Conservation (phyloP, 2,888 invertebrate genomes). For the Chaitophorus viminalis region DNA sequence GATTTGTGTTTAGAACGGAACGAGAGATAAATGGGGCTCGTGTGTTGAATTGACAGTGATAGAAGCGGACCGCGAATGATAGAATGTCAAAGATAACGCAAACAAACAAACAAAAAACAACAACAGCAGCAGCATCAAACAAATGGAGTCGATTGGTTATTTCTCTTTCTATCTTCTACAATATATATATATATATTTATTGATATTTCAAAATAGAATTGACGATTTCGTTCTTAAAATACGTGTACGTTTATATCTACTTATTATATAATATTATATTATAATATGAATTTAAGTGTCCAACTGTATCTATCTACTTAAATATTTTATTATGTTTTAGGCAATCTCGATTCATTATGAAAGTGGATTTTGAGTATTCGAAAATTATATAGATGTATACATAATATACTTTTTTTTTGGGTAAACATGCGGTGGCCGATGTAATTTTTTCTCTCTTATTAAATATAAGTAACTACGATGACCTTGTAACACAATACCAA, state of each 20-base stretch:
- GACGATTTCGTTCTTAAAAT: background rate
- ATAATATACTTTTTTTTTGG: background rate
- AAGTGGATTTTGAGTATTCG: background rate
- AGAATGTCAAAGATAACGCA: constrained; percentile 6
- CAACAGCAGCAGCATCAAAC: no score
- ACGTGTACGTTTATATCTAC: background rate
- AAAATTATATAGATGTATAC: background rate
- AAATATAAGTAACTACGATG: background rate
- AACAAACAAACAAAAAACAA: background rate
- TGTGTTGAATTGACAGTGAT: constrained; percentile 18
- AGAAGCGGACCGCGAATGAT: background rate
- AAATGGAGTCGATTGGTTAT: background rate
- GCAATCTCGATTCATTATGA: background rate
- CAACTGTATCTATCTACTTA: background rate
- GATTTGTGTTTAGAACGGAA: constrained; percentile 9
- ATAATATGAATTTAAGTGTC: background rate
- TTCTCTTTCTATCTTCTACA: background rate
- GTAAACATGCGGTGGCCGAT: background rate
- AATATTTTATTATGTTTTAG: no score
- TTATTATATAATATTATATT: no score
- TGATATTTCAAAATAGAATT: background rate
- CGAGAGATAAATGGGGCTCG: constrained; percentile 24
- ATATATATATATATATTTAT: background rate
- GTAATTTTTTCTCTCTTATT: background rate
- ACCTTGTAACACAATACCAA: constrained; percentile 34